Conservation (phyloP, 2,888 invertebrate genomes). For the Drosophila peninsularis region DNA sequence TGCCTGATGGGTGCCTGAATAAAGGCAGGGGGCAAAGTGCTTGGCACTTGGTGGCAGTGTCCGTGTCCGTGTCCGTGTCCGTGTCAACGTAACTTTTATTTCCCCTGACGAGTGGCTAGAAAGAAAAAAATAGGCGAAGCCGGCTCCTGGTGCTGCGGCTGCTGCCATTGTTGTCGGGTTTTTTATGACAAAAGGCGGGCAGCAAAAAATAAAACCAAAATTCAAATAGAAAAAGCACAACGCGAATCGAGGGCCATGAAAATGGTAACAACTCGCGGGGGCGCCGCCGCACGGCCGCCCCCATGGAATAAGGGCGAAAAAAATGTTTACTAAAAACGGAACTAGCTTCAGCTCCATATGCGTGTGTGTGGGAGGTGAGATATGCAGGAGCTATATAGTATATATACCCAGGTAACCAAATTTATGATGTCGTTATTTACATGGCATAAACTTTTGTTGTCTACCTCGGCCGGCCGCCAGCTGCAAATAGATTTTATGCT, state of each 20-base stretch:
- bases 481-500: conserved; percentile 77
- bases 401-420: conserved; percentile 59
- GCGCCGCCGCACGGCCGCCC: neutral
- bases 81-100: conserved; percentile 78
- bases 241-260: conserved; percentile 53
- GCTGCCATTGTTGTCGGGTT: conserved; percentile 63
- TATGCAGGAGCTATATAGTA: conserved; percentile 47
- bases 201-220: conserved; percentile 11
- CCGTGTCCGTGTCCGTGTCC: conserved; percentile 54
- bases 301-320: conserved; percentile 35
- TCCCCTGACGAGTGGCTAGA: conserved; percentile 64
- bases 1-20: neutral
- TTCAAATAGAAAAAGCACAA: conserved; percentile 12
- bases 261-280: conserved; percentile 65
- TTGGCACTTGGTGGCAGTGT: conserved; percentile 61
- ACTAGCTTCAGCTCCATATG: conserved; percentile 51
- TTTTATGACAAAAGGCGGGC: conserved; percentile 59
- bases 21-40: conserved; percentile 50
- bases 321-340: conserved; percentile 66
- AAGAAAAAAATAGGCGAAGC: conserved; percentile 15
- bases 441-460: conserved; percentile 76
- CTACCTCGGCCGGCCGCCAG: conserved; percentile 39
- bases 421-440: conserved; percentile 80
- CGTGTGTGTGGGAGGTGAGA: conserved; percentile 40
- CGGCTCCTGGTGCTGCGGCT: conserved; percentile 14